A percentile compares a stretch with the other conserved stretches of the same genome.
Conservation (phyloP, 1,140 invertebrate genomes). For the Telenomus remus region DNA sequence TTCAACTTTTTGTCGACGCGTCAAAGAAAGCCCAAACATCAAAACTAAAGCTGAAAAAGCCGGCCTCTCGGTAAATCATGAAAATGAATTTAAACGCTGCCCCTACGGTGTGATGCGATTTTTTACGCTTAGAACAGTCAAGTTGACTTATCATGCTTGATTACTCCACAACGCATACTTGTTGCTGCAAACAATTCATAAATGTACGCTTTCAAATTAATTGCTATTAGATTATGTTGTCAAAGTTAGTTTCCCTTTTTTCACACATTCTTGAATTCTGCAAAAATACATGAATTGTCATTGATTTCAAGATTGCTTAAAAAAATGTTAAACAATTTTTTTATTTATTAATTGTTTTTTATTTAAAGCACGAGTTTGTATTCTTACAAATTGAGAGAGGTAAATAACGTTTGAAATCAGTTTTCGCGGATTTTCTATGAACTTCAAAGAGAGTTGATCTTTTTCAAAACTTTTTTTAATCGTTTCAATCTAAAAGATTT, state of each 20-base stretch:
- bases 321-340: too few species aligned
- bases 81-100: conserved; percentile 4
- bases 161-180: conserved; percentile 22
- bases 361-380: too few species aligned
- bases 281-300: too few species aligned
- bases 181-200: conserved; percentile 14
- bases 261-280: background rate
- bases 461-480: too few species aligned
- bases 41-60: conserved; percentile 2
- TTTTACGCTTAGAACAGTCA: conserved; percentile 62
- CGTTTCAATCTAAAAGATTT: background rate
- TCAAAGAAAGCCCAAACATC: conserved; percentile 23
- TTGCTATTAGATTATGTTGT: conserved; percentile 32
- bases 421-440: too few species aligned
- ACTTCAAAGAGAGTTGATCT: too few species aligned
- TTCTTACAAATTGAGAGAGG: too few species aligned
- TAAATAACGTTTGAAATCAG: too few species aligned
- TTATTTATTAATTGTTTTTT: too few species aligned
- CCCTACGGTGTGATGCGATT: conserved; percentile 48
- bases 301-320: too few species aligned
- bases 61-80: conserved; percentile 21
- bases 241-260: conserved; percentile 9
- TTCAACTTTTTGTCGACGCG: conserved; percentile 30
- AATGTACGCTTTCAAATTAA: background rate
- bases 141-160: conserved; percentile 10